Evolutionary conservation across 2,888 invertebrate genomes (phyloP).

Genomic region (Tipula unca): DNA sequence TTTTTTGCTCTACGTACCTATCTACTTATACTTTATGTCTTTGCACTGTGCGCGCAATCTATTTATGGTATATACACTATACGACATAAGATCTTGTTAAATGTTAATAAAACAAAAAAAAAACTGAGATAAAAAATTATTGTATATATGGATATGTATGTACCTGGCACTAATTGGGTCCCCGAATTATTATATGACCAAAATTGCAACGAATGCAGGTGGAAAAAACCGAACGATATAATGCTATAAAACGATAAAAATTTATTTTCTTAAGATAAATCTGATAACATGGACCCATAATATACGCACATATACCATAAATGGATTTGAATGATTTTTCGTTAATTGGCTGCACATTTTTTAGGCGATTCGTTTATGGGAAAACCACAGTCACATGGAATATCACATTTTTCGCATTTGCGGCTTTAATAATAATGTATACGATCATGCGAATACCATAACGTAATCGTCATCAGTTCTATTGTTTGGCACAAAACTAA

Average conservation of each 20-base stretch:
- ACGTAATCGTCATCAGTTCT: background rate
- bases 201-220: background rate
- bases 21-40: background rate
- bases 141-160: too few relatives aligned
- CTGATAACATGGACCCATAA: background rate
- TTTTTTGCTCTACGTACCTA: background rate
- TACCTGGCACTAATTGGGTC: background rate
- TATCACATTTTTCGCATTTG: background rate
- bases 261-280: background rate
- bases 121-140: background rate
- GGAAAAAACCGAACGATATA: background rate
- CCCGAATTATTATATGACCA: background rate
- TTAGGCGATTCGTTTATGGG: background rate
- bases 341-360: background rate
- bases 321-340: background rate
- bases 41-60: background rate
- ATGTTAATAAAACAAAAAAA: background rate
- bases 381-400: background rate
- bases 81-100: background rate
- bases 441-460: background rate
- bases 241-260: background rate
- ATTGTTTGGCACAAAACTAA: background rate
- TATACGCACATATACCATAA: background rate
- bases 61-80: background rate
- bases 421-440: background rate